phyloP scores from a whole-genome alignment of 2,797 vertebrate species.

The Mormyrops attenuatus region DNA sequence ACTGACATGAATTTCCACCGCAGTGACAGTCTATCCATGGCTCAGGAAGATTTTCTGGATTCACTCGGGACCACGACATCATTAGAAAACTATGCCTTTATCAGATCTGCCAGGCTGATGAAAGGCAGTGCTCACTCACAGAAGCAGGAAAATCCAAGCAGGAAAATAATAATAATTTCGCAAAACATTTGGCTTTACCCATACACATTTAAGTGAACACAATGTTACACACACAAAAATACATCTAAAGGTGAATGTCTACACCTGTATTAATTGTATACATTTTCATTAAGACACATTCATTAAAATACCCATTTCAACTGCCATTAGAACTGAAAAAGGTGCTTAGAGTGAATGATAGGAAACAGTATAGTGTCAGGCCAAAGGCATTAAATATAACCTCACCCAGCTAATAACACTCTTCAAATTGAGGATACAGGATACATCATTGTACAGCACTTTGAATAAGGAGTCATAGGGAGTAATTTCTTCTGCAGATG shows the following conservation, averaged over 20 bases:
- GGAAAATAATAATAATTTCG: neutral
- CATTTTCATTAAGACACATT: neutral
- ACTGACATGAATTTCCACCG: neutral
- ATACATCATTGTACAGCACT: neutral
- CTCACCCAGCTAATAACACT: neutral
- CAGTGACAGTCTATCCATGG: neutral
- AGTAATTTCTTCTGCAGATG: neutral
- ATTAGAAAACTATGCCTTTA: neutral
- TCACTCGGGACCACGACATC: conserved; percentile 5
- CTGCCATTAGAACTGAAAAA: neutral
- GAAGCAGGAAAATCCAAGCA: neutral
- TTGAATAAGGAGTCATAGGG: neutral
- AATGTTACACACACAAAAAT: neutral
- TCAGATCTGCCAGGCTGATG: neutral
- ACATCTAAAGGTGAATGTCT: neutral
- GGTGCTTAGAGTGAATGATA: neutral
- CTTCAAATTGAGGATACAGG: neutral
- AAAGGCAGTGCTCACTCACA: neutral
- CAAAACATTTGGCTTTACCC: neutral
- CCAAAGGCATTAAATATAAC: neutral
- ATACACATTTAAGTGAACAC: neutral
- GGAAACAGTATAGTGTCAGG: neutral
- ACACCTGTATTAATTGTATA: neutral
- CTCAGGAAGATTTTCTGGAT: conserved; percentile 3
- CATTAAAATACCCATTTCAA: neutral